Evolutionary conservation across 2,797 vertebrate genomes (phyloP), one percentile per base, ranked within the genome.

Genomic region (Phyllotis vaccarum): DNA sequence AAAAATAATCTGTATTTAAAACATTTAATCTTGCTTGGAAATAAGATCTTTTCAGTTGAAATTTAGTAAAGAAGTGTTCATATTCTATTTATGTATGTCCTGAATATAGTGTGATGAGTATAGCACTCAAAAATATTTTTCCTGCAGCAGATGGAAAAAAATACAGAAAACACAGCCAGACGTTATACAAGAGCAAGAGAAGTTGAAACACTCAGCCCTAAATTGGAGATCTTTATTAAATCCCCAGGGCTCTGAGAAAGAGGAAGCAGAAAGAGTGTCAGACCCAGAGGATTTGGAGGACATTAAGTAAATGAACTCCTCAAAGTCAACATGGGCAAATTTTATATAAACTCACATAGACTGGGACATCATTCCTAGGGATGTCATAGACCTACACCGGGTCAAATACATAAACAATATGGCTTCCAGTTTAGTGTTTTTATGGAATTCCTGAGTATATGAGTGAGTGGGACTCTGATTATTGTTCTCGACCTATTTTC

Each of bases 381-480:
- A 1, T 5, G 4, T 27, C 22, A 34, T 12, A 1, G 5, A 1
- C 21, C 3, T 83, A 5, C 0, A 21, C 1, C 14, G 12, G 37
- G 56, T 31, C 5, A 5, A 62, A 14, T 62, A 8, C 9, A 10
- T 46, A 29, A 21, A 16, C 11, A 21, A 6, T 43, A 10, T 43
- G 5, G 2, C 9, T 83, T 83, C 14, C 9, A 46, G 2, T 83
- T 81, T 27, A 58, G 21, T 81, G n/a, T 16, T 83, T 34, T 34
- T 21, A 22, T 46, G 27, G 27, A 11, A 64, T 13, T 64, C 9
- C 27, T 46, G 27, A 60, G 24, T 17, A 0, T 64, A 21, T 9
- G 5, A 81, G 13, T 34, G 40, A 64, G 10, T 46, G 40, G 9
- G 29, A 46, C 8, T 46, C 58, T 21, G 2, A 19, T 31, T 62